Conservation (phyloP, 2,888 invertebrate species). For the Cephus pygmeus region DNA sequence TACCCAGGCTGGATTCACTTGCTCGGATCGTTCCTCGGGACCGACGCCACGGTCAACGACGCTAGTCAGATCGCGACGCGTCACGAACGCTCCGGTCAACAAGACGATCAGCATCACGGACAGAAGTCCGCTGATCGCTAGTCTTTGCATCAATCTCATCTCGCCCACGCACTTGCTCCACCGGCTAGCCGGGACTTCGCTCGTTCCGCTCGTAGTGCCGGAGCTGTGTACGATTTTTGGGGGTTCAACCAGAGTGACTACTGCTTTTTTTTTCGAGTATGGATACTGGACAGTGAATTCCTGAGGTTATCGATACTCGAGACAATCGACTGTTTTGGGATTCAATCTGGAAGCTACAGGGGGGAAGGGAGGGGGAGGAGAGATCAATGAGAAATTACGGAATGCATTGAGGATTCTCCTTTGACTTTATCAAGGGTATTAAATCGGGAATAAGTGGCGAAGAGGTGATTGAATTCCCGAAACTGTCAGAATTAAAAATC, state of each 20-base stretch:
- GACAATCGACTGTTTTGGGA: background rate
- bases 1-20: slow-evolving; percentile 56
- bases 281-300: background rate
- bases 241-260: background rate
- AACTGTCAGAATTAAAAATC: background rate
- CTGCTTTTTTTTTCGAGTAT: background rate
- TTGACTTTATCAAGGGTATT: background rate
- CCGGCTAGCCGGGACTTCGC: slow-evolving; percentile 43
- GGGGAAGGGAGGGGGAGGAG: background rate
- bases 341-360: background rate
- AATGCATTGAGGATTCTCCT: background rate
- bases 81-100: slow-evolving; percentile 57
- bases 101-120: slow-evolving; percentile 61
- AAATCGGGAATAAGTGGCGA: background rate
- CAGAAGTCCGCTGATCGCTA: slow-evolving; percentile 61
- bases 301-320: background rate
- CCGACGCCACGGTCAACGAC: slow-evolving; percentile 56
- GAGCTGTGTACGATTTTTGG: slow-evolving; percentile 23
- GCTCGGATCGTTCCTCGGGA: slow-evolving; percentile 56
- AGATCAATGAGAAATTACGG: background rate
- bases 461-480: background rate
- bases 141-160: slow-evolving; percentile 60
- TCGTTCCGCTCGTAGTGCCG: slow-evolving; percentile 49
- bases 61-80: slow-evolving; percentile 54
- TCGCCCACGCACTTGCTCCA: slow-evolving; percentile 49